These are phyloP conservation scores for Hydractinia symbiolongicarpus DNA, from an alignment of 30 jellyfish, hydroid and myxozoan genomes.

Conservation along the genomic window DNA sequence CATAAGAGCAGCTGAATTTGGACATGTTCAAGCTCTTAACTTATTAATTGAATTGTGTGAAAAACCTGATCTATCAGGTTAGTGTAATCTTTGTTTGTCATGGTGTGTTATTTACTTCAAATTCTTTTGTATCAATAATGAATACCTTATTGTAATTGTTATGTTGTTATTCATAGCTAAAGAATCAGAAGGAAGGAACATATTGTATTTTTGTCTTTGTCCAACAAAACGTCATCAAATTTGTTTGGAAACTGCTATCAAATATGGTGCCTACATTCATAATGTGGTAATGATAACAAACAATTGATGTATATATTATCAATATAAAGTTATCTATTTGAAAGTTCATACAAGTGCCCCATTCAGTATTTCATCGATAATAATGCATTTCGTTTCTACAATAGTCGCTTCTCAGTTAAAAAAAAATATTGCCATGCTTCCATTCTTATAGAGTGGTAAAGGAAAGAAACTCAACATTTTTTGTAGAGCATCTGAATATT, in stretches of 20 bases:
- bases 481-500: no score
- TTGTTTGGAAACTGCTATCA: conserved; percentile 59
- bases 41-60: conserved; percentile 55
- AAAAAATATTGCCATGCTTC: no score
- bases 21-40: conserved; percentile 71
- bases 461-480: no score
- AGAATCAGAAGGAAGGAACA: conserved; percentile 72
- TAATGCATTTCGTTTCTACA: no score
- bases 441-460: no score
- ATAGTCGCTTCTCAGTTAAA: no score
- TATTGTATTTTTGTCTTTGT: conserved; percentile 61
- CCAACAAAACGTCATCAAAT: conserved; percentile 77
- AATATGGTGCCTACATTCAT: conserved; percentile 80
- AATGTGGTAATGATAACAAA: conserved; percentile 39
- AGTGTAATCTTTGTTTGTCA: not conserved
- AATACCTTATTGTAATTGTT: not conserved
- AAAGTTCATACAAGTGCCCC: no score
- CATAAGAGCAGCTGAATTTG: conserved; percentile 93
- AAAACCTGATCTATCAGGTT: conserved; percentile 73
- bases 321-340: no score
- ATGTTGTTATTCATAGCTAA: conserved; percentile 28
- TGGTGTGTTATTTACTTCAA: not conserved
- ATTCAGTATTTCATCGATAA: no score
- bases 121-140: not conserved
- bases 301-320: no score